phyloP scores from a whole-genome alignment of 1,140 invertebrate species.

The Aethina tumida region DNA sequence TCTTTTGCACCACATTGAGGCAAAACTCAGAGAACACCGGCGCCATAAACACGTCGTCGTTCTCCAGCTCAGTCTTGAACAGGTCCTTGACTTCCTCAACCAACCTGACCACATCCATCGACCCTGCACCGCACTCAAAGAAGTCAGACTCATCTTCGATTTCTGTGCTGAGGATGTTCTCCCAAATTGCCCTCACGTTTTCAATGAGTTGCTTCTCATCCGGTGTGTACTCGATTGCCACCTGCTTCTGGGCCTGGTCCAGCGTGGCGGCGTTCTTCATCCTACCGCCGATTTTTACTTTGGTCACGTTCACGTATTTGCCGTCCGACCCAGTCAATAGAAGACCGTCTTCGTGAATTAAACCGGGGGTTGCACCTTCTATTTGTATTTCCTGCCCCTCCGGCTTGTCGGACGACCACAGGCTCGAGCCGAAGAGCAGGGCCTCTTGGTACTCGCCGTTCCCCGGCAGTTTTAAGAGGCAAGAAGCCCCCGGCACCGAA shows the following conservation, averaged over 20 bases:
- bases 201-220: slow-evolving; percentile 63
- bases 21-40: slow-evolving; percentile 78
- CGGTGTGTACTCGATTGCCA: slow-evolving; percentile 58
- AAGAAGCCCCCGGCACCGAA: slow-evolving; percentile 85
- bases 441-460: slow-evolving; percentile 50
- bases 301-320: slow-evolving; percentile 48
- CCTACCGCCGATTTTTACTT: slow-evolving; percentile 39
- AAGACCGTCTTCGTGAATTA: slow-evolving; percentile 70
- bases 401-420: slow-evolving; percentile 58
- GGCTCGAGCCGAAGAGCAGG: slow-evolving; percentile 66
- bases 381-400: slow-evolving; percentile 52
- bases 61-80: slow-evolving; percentile 66
- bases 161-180: slow-evolving; percentile 68
- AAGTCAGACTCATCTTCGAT: slow-evolving; percentile 80
- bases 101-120: slow-evolving; percentile 91
- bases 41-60: slow-evolving; percentile 89
- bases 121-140: slow-evolving; percentile 83
- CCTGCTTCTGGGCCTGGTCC: slow-evolving; percentile 52
- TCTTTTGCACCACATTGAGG: slow-evolving; percentile 51
- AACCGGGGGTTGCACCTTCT: slow-evolving; percentile 50
- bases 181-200: slow-evolving; percentile 64
- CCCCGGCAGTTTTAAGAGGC: slow-evolving; percentile 46
- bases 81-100: slow-evolving; percentile 88
- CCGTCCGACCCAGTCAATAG: slow-evolving; percentile 71
- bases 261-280: slow-evolving; percentile 78